phyloP scores from a whole-genome alignment of 2,797 vertebrate species.

The Anas bernieri region DNA sequence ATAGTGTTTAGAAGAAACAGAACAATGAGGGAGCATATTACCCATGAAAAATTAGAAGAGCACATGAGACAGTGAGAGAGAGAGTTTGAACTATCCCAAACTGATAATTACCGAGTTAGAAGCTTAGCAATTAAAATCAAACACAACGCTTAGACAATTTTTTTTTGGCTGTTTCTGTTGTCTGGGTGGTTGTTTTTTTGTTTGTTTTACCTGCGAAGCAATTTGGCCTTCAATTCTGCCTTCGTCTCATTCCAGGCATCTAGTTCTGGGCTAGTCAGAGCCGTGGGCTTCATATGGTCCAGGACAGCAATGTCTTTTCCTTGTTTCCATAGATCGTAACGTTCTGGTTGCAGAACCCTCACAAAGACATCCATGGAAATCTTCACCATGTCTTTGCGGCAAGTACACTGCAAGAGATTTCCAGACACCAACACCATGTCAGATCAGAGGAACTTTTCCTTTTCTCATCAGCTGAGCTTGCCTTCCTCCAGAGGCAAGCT shows the following conservation, averaged over 20 bases:
- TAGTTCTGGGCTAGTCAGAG: conserved; percentile 87
- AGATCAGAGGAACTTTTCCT: background rate
- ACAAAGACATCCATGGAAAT: conserved; percentile 99
- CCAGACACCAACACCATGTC: background rate
- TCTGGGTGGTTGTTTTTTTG: no score
- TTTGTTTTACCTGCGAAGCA: conserved; percentile 85
- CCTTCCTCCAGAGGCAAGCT: background rate
- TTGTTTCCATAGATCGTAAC: conserved; percentile 95
- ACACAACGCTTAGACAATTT: background rate
- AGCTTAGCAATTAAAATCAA: background rate
- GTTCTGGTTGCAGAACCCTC: conserved; percentile 91
- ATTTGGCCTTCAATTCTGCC: conserved; percentile 82
- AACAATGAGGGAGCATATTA: background rate
- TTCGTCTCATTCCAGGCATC: conserved; percentile 89
- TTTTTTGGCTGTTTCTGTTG: no score
- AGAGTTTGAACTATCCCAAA: background rate
- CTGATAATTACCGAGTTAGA: accelerated
- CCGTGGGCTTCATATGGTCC: conserved; percentile 92
- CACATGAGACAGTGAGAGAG: no score
- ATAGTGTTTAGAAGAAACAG: background rate
- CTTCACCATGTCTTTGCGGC: conserved; percentile 98
- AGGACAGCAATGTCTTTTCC: conserved; percentile 88
- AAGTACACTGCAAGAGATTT: conserved; percentile 80
- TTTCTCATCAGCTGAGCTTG: background rate
- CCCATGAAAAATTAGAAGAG: background rate